phyloP scores from a whole-genome alignment of 2,113 vertebrate genomes.

The Hippocampus zosterae region DNA sequence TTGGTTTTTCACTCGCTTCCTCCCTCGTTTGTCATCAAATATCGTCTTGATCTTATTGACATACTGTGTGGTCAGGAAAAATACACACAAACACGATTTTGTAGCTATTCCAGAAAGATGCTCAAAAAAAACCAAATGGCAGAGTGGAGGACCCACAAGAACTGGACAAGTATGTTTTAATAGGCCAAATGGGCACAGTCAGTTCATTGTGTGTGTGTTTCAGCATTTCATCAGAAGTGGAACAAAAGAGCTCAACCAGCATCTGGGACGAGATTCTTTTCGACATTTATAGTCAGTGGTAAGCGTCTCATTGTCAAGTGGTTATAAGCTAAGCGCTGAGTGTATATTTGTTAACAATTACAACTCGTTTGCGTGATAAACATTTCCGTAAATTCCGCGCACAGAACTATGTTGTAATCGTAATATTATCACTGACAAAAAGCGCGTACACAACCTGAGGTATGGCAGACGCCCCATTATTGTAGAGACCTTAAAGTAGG shows the following conservation, averaged over 20 bases:
- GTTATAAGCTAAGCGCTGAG: background rate
- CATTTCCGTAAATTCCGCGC: background rate
- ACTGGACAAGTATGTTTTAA: background rate
- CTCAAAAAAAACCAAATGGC: conserved; percentile 23
- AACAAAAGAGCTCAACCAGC: background rate
- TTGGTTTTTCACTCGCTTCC: conserved; percentile 83
- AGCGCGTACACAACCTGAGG: background rate
- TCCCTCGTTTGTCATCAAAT: conserved; percentile 91
- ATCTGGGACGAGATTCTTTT: background rate
- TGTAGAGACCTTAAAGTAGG: background rate
- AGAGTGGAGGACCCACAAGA: background rate
- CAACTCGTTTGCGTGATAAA: background rate
- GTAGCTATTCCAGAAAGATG: conserved; percentile 31
- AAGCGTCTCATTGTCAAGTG: background rate
- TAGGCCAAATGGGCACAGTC: background rate
- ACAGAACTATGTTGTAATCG: background rate
- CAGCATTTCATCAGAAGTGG: background rate
- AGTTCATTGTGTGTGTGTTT: no score
- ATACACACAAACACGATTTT: background rate
- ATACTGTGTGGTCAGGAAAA: conserved; percentile 72
- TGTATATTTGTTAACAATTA: background rate
- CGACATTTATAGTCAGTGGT: background rate
- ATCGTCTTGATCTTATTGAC: conserved; percentile 88
- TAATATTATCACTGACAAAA: background rate
- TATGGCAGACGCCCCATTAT: background rate